A percentile compares a stretch with the other conserved stretches of the same genome.
These are phyloP conservation scores for Sabellastarte sp. DNA, from an alignment of 2,888 invertebrate genomes.

Conservation along the genomic window DNA sequence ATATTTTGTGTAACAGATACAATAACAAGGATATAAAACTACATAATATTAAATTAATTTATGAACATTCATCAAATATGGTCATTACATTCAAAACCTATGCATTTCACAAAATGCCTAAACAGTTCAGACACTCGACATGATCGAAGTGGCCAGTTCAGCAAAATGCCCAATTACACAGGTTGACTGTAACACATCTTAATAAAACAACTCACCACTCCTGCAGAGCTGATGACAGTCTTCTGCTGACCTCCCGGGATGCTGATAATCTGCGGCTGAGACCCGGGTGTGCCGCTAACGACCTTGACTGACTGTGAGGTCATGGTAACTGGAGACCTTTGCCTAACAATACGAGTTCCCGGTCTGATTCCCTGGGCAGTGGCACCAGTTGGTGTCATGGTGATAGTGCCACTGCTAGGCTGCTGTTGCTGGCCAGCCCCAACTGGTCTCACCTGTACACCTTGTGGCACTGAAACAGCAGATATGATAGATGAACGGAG, in stretches of 20 bases:
- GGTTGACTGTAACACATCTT: too few relatives aligned
- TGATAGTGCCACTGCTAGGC: background rate
- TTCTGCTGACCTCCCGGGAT: conserved; percentile 15
- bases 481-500: too few relatives aligned
- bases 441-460: background rate
- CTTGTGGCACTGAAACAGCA: too few relatives aligned
- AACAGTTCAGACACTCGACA: too few relatives aligned
- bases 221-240: conserved; percentile 7
- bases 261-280: conserved; percentile 31
- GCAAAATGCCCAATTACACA: too few relatives aligned
- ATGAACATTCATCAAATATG: too few relatives aligned
- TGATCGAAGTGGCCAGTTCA: too few relatives aligned
- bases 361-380: conserved; percentile 11
- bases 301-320: conserved; percentile 27
- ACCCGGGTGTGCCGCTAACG: conserved; percentile 22
- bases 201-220: conserved; percentile 1
- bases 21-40: too few relatives aligned
- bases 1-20: too few relatives aligned
- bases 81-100: too few relatives aligned
- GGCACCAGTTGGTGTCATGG: conserved; percentile 9
- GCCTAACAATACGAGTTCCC: conserved; percentile 26
- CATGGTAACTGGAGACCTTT: conserved; percentile 41
- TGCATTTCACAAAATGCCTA: too few relatives aligned
- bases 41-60: too few relatives aligned
- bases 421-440: background rate